Evolutionary conservation across 2,113 vertebrate genomes (phyloP).

Genomic region (Myocastor coypus): DNA sequence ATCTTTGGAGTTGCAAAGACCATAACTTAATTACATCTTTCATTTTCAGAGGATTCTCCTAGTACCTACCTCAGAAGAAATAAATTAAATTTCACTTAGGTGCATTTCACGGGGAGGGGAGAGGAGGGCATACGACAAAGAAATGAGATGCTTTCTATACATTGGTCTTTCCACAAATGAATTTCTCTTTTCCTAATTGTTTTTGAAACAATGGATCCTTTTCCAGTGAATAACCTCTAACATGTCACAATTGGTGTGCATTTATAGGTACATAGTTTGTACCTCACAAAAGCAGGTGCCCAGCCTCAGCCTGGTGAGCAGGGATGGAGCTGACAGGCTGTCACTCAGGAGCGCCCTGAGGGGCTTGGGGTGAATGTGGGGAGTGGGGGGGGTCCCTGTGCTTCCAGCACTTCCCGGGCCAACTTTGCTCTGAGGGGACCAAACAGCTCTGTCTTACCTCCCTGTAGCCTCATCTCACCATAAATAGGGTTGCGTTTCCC

Average conservation of each 20-base stretch:
- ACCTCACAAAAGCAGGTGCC: not conserved
- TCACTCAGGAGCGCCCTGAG: not conserved
- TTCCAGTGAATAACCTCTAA: not conserved
- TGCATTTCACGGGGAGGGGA: constrained; percentile 26
- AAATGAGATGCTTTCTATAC: constrained; percentile 64
- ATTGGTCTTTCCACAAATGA: constrained; percentile 42
- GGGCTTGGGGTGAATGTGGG: not conserved
- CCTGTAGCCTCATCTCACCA: not conserved
- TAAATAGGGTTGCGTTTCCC: not conserved
- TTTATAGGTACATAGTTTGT: not conserved
- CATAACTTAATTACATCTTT: constrained; percentile 69
- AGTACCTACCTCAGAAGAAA: constrained; percentile 40
- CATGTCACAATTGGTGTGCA: not conserved
- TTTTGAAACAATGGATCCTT: constrained; percentile 55
- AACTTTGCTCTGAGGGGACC: not conserved
- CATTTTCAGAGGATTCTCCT: constrained; percentile 45
- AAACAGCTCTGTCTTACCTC: not conserved
- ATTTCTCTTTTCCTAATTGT: constrained; percentile 54
- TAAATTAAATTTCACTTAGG: constrained; percentile 65
- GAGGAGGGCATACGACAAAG: not conserved
- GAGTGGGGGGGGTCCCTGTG: not conserved
- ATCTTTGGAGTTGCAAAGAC: constrained; percentile 49
- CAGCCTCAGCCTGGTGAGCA: not conserved
- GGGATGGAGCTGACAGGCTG: not conserved
- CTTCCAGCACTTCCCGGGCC: not conserved